Evolutionary conservation across 2,113 vertebrate genomes (phyloP).

Genomic region (Alaudala cheleensis): DNA sequence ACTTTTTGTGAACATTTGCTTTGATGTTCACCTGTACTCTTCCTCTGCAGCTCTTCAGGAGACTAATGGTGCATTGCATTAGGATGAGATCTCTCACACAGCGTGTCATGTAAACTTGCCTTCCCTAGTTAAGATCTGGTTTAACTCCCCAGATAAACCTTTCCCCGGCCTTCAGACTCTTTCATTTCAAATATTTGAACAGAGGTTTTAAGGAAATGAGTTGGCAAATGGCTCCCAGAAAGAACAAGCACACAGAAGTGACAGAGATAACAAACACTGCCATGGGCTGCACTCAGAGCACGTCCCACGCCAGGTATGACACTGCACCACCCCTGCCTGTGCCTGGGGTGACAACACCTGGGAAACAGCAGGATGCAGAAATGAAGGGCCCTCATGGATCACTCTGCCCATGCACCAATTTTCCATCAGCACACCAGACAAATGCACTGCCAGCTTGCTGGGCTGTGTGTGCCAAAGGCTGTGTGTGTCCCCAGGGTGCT

Average conservation of each 20-base stretch:
- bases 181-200: not conserved
- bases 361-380: not conserved
- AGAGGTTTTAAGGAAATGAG: not conserved
- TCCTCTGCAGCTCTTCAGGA: not conserved
- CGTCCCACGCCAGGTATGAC: not conserved
- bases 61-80: not conserved
- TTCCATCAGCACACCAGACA: not conserved
- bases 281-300: not conserved
- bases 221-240: not conserved
- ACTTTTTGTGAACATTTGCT: not conserved
- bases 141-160: not conserved
- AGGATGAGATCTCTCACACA: not conserved
- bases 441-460: not conserved
- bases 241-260: slow-evolving; percentile 3
- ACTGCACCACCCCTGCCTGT: slow-evolving; percentile 4
- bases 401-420: not conserved
- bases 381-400: not conserved
- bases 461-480: not conserved
- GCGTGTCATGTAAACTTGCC: not conserved
- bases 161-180: not conserved
- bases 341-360: not conserved
- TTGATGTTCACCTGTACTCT: not conserved
- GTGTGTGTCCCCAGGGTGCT: not conserved
- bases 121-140: not conserved
- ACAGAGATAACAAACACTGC: not conserved